Base-by-base conservation (phyloP, 30 jellyfish, hydroid and myxozoan genomes). In the Hydractinia echinata region DNA sequence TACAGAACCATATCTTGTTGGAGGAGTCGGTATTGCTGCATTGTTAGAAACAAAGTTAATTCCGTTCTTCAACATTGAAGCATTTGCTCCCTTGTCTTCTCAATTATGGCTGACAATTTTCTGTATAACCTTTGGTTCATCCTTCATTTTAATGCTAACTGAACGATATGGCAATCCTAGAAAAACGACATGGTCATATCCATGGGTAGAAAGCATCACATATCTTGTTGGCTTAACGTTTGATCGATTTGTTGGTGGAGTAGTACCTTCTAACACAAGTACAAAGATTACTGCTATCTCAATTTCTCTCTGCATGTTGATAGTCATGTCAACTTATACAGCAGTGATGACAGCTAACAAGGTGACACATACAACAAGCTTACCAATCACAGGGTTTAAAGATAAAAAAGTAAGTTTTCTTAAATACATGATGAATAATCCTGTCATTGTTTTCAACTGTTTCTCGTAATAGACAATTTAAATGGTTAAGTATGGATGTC, bases 311-410 rank as follows among this genome's bases (percentile, higher is more conserved):
- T 91, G 76, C 48, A 89, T 89, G 96, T 84, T 84, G 48, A 76
- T 89, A 53, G 53, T 89, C 66, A 83, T 84, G 96, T 61, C 96
- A 10, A 83, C 96, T 53, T 89, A 89, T 60, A 89, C 96, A 6
- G 96, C 96, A 5, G 86, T 76, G 5, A 70, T 89, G 81, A 89
- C 96, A 78, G 96, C 96, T 16, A 79, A 77, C 4, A 85, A 84
- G 55, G 96, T 89, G 3, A 54, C 76, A 2, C 82, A 66, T 15
- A 81, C 21, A 10, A 73, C 66, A 13, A 8, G 10, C 14, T 55
- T 74, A 55, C 84, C 82, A 4, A 73, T 89, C 44, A 53, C 61
- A 50, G 96, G 96, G 50, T 14, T 89, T 53, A 53, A 84, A 8
- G 96, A 89, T 62, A 82, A 68, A 11, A 79, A 73, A 85, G 96